Percentiles rank a stretch among this genome's conserved stretches.
Conservation (phyloP, 1,140 invertebrate species). For the Bicyclus anynana region DNA sequence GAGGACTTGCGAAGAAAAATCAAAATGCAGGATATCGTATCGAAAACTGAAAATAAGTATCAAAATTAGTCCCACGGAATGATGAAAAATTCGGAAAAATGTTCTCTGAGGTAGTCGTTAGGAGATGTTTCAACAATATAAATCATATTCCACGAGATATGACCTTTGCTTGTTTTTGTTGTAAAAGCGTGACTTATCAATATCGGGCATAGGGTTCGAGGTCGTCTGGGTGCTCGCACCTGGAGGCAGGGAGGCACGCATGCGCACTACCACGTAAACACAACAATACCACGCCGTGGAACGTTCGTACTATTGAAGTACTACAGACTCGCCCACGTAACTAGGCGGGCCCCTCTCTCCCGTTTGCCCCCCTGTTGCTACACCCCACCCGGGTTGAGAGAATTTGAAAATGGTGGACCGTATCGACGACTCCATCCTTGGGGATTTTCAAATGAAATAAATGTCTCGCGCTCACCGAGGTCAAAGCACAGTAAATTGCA, state of each 20-base stretch:
- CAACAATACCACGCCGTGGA: constrained; percentile 51
- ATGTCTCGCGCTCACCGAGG: no score
- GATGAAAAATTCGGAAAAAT: no score
- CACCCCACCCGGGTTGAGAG: background rate
- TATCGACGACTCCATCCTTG: background rate
- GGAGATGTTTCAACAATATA: background rate
- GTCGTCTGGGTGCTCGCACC: constrained; percentile 43
- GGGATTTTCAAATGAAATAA: background rate
- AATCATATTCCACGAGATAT: constrained; percentile 4
- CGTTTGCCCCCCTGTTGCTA: constrained; percentile 11
- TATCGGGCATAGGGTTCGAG: constrained; percentile 57
- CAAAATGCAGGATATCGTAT: no score
- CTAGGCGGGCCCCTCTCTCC: constrained; percentile 32
- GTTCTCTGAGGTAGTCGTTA: background rate
- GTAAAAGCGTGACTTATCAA: constrained; percentile 39
- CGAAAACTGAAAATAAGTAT: no score
- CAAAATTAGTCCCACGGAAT: no score
- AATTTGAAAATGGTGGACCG: constrained; percentile 1
- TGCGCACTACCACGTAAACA: constrained; percentile 63
- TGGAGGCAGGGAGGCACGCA: constrained; percentile 38
- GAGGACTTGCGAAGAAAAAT: no score
- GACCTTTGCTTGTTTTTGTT: constrained; percentile 24
- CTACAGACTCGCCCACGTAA: constrained; percentile 75
- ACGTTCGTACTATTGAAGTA: constrained; percentile 68
- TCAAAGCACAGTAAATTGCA: no score